Evolutionary conservation across 1,140 invertebrate genomes (phyloP).

Genomic region (Stratiolaelaps scimitus): DNA sequence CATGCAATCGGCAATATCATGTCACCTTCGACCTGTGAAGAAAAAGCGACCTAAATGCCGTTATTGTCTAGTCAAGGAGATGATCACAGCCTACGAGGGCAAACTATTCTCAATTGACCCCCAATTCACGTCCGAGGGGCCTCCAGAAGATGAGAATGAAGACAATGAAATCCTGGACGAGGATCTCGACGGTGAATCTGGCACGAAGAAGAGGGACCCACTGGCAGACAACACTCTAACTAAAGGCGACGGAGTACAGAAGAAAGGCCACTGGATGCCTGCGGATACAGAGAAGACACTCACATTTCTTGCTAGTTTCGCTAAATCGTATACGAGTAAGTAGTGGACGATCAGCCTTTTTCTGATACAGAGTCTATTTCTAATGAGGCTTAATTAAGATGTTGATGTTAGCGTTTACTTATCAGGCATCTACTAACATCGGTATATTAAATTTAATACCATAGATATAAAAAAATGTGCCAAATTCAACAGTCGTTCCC

Average conservation of each 20-base stretch:
- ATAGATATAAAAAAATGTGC: too few relatives aligned
- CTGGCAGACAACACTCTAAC: neutral
- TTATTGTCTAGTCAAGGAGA: constrained; percentile 40
- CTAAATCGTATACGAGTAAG: neutral
- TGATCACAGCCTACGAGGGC: constrained; percentile 41
- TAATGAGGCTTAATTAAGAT: too few relatives aligned
- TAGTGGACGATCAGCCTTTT: too few relatives aligned
- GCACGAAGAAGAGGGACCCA: neutral
- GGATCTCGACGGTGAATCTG: neutral
- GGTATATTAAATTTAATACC: too few relatives aligned
- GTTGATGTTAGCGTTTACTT: too few relatives aligned
- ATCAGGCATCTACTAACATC: too few relatives aligned
- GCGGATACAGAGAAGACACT: constrained; percentile 5
- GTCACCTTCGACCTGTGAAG: constrained; percentile 51
- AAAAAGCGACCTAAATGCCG: constrained; percentile 40
- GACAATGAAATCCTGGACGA: constrained; percentile 34
- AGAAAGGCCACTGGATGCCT: constrained; percentile 5
- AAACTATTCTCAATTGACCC: constrained; percentile 40
- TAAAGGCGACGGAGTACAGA: neutral
- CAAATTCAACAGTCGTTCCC: too few relatives aligned
- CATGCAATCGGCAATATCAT: constrained; percentile 49
- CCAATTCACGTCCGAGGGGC: neutral
- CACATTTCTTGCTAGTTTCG: neutral
- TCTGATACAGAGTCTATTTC: too few relatives aligned
- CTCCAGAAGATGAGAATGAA: constrained; percentile 24